phyloP scores from a whole-genome alignment of 2,797 vertebrate species.

The Danio kyathit region DNA sequence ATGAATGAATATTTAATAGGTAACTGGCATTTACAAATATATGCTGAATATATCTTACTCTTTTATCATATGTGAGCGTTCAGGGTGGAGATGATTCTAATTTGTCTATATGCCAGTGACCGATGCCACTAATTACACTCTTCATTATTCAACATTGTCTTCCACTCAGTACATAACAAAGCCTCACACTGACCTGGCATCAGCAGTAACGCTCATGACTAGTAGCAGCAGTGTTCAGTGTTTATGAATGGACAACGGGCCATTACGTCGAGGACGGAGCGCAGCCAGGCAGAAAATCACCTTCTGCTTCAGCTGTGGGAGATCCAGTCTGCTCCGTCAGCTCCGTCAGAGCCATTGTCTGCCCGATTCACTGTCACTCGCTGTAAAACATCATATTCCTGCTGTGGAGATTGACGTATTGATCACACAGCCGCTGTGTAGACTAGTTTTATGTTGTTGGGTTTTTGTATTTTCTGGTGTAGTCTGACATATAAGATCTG shows the following conservation, averaged over 20 bases:
- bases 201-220: neutral
- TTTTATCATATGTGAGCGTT: constrained; percentile 9
- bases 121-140: constrained; percentile 5
- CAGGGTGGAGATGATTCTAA: neutral
- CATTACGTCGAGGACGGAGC: constrained; percentile 39
- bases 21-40: neutral
- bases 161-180: constrained; percentile 11
- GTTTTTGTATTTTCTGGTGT: neutral
- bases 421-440: neutral
- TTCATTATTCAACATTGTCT: constrained; percentile 24
- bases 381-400: constrained; percentile 17
- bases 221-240: constrained; percentile 36
- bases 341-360: constrained; percentile 18
- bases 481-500: neutral
- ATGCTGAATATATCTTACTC: neutral
- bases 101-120: constrained; percentile 7
- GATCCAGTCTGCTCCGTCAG: constrained; percentile 40
- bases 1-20: no score
- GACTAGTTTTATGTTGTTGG: neutral
- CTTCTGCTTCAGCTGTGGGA: constrained; percentile 47
- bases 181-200: neutral
- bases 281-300: constrained; percentile 36
- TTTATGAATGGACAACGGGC: constrained; percentile 52
- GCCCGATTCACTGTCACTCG: neutral
- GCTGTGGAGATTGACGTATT: constrained; percentile 14